phyloP scores from a whole-genome alignment of 2,888 invertebrate species.

The Dicyrtoma fusca region DNA sequence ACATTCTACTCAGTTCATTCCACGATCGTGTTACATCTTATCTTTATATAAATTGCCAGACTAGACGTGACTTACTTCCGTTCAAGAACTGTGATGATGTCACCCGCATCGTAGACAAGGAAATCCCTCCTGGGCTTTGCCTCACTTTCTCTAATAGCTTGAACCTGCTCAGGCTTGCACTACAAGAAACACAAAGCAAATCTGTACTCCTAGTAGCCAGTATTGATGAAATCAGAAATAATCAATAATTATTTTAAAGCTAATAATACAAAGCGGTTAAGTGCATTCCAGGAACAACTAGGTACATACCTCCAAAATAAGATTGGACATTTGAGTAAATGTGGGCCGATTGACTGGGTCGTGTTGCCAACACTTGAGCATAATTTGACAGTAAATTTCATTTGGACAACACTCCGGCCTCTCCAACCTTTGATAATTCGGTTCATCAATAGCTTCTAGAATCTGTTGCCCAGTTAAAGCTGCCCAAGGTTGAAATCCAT shows the following conservation, averaged over 20 bases:
- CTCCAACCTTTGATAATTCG: constrained; percentile 86
- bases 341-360: constrained; percentile 85
- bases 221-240: too few relatives aligned
- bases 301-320: constrained; percentile 72
- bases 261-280: too few relatives aligned
- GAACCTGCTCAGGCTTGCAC: constrained; percentile 90
- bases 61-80: constrained; percentile 65
- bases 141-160: constrained; percentile 70
- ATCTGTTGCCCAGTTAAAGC: constrained; percentile 93
- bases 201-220: too few relatives aligned
- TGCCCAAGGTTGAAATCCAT: constrained; percentile 98
- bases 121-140: constrained; percentile 68
- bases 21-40: neutral
- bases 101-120: constrained; percentile 81
- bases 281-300: too few relatives aligned
- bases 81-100: constrained; percentile 89
- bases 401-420: constrained; percentile 93
- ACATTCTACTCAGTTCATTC: too few relatives aligned
- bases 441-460: constrained; percentile 91
- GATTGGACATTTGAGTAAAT: constrained; percentile 79
- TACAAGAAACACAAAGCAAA: too few relatives aligned
- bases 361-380: constrained; percentile 97
- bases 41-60: constrained; percentile 27
- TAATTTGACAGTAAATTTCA: constrained; percentile 80
- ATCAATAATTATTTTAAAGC: too few relatives aligned